Evolutionary conservation across 1,140 invertebrate genomes (phyloP).

Genomic region (Pseudomyrmex dendroicus): DNA sequence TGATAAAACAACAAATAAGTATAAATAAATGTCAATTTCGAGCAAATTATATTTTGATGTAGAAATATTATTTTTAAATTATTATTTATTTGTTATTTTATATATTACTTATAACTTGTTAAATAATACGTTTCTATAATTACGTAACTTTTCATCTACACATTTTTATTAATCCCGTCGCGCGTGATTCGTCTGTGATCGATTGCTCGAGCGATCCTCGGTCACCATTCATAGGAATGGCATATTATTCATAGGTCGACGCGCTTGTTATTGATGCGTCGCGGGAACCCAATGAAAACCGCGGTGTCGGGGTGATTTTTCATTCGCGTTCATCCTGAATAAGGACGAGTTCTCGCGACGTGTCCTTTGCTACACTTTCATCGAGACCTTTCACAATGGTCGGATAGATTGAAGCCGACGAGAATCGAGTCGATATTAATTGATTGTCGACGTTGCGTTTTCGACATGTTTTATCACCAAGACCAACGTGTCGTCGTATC

Average conservation of each 20-base stretch:
- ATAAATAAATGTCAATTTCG: too few species aligned
- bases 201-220: constrained; percentile 16
- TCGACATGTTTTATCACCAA: not conserved
- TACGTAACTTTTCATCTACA: not conserved
- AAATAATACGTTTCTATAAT: not conserved
- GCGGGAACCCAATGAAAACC: constrained; percentile 21
- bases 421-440: constrained; percentile 33
- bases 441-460: constrained; percentile 38
- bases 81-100: constrained; percentile 17
- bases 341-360: constrained; percentile 26
- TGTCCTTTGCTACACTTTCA: constrained; percentile 40
- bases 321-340: constrained; percentile 12
- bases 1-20: too few species aligned
- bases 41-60: too few species aligned
- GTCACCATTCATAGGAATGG: constrained; percentile 36
- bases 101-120: not conserved
- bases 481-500: constrained; percentile 9
- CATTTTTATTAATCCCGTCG: constrained; percentile 8
- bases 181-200: constrained; percentile 34
- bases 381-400: constrained; percentile 39
- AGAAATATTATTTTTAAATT: too few species aligned
- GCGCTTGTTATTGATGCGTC: constrained; percentile 46
- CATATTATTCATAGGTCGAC: constrained; percentile 43
- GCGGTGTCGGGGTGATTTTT: constrained; percentile 30
- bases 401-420: constrained; percentile 42